Evolutionary conservation across 2,797 vertebrate species (phyloP).

Genomic region (Rachycentron canadum): DNA sequence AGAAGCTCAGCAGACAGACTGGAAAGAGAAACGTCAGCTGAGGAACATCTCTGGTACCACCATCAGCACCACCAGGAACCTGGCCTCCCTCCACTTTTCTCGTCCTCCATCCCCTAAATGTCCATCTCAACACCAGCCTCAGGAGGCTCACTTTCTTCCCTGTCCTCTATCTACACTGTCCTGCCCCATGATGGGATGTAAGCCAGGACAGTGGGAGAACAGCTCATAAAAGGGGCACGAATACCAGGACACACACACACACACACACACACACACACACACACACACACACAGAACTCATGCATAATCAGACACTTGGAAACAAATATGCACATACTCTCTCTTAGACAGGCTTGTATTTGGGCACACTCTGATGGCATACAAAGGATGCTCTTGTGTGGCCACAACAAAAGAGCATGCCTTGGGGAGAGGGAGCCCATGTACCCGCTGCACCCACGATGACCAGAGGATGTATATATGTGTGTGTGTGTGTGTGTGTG

Average conservation of each 20-base stretch:
- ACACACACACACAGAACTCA: slow-evolving; percentile 17
- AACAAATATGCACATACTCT: slow-evolving; percentile 63
- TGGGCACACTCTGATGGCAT: slow-evolving; percentile 40
- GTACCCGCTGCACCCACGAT: slow-evolving; percentile 37
- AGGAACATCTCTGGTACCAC: slow-evolving; percentile 25
- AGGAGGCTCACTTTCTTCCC: slow-evolving; percentile 46
- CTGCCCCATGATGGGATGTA: slow-evolving; percentile 21
- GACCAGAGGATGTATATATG: slow-evolving; percentile 29
- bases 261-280: slow-evolving; percentile 7
- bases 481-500: slow-evolving; percentile 16
- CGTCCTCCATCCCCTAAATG: background rate
- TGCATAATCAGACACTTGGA: slow-evolving; percentile 45
- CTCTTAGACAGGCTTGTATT: slow-evolving; percentile 50
- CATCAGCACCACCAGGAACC: slow-evolving; percentile 2
- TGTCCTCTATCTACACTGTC: slow-evolving; percentile 42
- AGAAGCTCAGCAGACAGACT: background rate
- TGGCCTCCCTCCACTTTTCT: slow-evolving; percentile 14
- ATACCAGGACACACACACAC: slow-evolving; percentile 46
- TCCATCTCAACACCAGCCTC: slow-evolving; percentile 39
- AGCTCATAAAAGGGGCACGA: slow-evolving; percentile 44
- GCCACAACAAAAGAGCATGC: slow-evolving; percentile 69
- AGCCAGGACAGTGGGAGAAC: slow-evolving; percentile 62
- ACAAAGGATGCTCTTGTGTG: slow-evolving; percentile 83
- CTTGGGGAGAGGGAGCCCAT: slow-evolving; percentile 42
- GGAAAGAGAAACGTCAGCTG: slow-evolving; percentile 19